These are phyloP conservation scores for Exocentrus adspersus DNA, from an alignment of 2,888 invertebrate genomes.

Conservation along the genomic window DNA sequence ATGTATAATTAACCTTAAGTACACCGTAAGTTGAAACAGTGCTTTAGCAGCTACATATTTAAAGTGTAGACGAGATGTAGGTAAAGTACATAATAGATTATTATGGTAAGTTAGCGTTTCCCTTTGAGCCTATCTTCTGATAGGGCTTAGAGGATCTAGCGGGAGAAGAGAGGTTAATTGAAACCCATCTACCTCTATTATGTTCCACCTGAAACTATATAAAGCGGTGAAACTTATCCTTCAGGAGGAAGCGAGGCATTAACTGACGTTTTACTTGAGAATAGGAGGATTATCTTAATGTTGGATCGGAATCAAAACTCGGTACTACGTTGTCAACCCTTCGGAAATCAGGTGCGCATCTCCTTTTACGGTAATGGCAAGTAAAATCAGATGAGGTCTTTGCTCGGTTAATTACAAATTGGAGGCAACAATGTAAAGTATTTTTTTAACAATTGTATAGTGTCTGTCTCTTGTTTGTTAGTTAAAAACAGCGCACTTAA, in stretches of 20 bases:
- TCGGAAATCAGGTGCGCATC: constrained; percentile 10
- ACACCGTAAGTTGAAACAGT: constrained; percentile 31
- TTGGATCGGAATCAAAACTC: constrained; percentile 32
- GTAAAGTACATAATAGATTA: constrained; percentile 56
- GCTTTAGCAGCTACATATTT: constrained; percentile 45
- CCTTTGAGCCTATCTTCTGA: constrained; percentile 53
- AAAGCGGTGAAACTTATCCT: constrained; percentile 57
- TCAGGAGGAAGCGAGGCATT: constrained; percentile 45
- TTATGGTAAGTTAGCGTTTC: constrained; percentile 57
- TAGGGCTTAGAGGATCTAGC: constrained; percentile 43
- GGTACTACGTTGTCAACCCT: constrained; percentile 15
- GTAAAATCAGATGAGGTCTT: not conserved
- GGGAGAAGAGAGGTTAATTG: constrained; percentile 60
- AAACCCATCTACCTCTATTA: constrained; percentile 62
- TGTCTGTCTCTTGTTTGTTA: too few relatives aligned
- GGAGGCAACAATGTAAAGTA: too few relatives aligned
- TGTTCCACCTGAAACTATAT: constrained; percentile 59
- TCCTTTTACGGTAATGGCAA: constrained; percentile 16
- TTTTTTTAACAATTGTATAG: too few relatives aligned
- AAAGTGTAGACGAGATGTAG: constrained; percentile 49
- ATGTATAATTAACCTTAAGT: constrained; percentile 46
- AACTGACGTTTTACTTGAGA: constrained; percentile 39
- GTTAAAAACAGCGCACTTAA: too few relatives aligned
- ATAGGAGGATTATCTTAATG: constrained; percentile 38
- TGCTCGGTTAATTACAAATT: not conserved